These are phyloP conservation scores for Copsychus sechellarum DNA, from an alignment of 2,113 vertebrate species.

Conservation along the genomic window DNA sequence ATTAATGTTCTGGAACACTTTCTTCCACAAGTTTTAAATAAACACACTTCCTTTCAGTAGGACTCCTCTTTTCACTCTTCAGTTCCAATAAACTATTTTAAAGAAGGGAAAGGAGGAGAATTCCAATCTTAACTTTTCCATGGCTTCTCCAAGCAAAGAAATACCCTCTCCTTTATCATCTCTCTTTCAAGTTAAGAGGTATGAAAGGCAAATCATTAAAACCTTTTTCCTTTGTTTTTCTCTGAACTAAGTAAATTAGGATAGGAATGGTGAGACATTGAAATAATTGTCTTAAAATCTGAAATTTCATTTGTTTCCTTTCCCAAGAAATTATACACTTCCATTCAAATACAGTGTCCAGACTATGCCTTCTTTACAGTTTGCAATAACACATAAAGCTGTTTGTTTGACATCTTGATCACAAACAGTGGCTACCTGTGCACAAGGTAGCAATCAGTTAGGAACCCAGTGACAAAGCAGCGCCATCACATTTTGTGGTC, in stretches of 20 bases:
- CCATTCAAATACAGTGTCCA: not conserved
- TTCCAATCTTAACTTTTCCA: not conserved
- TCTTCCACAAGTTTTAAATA: not conserved
- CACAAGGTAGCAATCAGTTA: not conserved
- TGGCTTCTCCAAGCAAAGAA: not conserved
- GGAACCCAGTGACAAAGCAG: not conserved
- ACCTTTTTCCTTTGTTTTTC: not conserved
- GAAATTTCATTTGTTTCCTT: not conserved
- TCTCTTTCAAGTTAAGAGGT: not conserved
- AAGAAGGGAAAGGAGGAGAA: not conserved
- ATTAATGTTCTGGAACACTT: slow-evolving; percentile 34
- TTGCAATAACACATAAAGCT: not conserved
- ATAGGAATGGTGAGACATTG: not conserved
- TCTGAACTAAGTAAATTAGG: not conserved
- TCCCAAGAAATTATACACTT: not conserved
- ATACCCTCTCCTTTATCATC: not conserved
- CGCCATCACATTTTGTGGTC: not conserved
- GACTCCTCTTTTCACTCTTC: not conserved
- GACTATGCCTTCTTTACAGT: not conserved
- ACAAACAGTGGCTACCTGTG: not conserved
- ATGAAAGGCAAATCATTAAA: not conserved
- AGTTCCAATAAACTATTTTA: not conserved
- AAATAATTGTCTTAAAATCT: not conserved
- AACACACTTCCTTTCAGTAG: not conserved
- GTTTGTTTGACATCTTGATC: not conserved